Percentiles rank a stretch among this genome's conserved stretches.
Evolutionary conservation across 2,888 invertebrate species (phyloP).

Genomic region (Metacarcinus magister): DNA sequence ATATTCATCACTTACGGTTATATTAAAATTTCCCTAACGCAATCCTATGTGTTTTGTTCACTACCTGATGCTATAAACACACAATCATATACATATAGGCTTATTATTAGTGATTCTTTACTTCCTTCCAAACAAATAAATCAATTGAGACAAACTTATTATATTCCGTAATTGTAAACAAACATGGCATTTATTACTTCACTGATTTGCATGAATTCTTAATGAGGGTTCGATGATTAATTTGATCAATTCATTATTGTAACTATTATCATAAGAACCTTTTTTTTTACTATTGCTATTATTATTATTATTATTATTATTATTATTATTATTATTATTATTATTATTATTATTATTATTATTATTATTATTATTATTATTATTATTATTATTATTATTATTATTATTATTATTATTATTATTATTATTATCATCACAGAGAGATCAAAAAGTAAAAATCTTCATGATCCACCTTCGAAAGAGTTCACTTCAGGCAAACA

Average conservation of each 20-base stretch:
- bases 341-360: background rate
- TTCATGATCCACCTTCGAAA: too few species aligned
- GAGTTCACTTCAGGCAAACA: too few species aligned
- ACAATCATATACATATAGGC: background rate
- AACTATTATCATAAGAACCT: too few species aligned
- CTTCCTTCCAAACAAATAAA: background rate
- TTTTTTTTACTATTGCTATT: too few species aligned
- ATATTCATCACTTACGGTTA: background rate
- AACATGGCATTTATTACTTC: background rate
- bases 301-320: too few species aligned
- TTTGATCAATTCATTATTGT: background rate
- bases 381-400: too few species aligned
- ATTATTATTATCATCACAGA: too few species aligned
- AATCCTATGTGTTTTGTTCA: background rate
- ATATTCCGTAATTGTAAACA: background rate
- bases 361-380: background rate
- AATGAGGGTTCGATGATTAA: background rate
- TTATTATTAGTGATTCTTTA: background rate
- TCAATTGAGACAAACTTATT: background rate
- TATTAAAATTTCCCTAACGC: background rate
- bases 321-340: background rate
- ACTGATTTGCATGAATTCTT: slow-evolving; percentile 21
- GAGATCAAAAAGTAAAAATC: too few species aligned
- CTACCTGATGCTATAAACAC: background rate
- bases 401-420: too few species aligned